Conservation (phyloP, 2,888 invertebrate genomes). For the Ernsta delagoae region DNA sequence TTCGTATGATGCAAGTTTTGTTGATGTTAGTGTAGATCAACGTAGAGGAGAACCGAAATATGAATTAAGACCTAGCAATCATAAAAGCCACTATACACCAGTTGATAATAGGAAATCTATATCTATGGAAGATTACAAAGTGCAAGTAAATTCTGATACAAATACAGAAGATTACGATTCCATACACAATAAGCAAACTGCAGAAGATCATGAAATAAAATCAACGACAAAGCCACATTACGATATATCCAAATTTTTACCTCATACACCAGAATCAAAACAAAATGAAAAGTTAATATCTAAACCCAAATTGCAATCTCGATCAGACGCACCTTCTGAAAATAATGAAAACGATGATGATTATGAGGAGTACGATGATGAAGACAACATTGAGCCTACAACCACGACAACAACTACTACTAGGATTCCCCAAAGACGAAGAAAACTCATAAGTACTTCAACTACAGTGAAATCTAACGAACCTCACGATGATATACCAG, state of each 20-base stretch:
- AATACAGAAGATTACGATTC: conserved; percentile 37
- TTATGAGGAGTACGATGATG: conserved; percentile 57
- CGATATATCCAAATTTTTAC: conserved; percentile 55
- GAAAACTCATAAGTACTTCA: conserved; percentile 48
- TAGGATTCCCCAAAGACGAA: conserved; percentile 54
- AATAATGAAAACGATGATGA: conserved; percentile 51
- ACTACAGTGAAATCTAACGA: conserved; percentile 51
- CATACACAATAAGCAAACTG: conserved; percentile 35
- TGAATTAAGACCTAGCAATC: conserved; percentile 66
- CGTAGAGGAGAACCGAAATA: conserved; percentile 76
- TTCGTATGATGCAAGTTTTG: conserved; percentile 51
- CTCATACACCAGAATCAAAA: conserved; percentile 51
- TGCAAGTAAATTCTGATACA: conserved; percentile 47
- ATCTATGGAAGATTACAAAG: conserved; percentile 62
- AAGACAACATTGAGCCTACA: conserved; percentile 49
- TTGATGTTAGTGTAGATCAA: conserved; percentile 65
- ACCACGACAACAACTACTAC: conserved; percentile 51
- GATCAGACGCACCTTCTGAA: conserved; percentile 39
- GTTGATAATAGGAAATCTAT: conserved; percentile 65
- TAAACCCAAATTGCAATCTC: conserved; percentile 33
- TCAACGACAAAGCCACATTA: conserved; percentile 49
- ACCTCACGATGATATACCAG: conserved; percentile 44
- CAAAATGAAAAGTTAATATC: conserved; percentile 44
- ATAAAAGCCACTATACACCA: conserved; percentile 66
- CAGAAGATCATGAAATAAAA: conserved; percentile 43